These are phyloP conservation scores for Podilymbus podiceps DNA, from an alignment of 2,113 vertebrate genomes.

Conservation along the genomic window DNA sequence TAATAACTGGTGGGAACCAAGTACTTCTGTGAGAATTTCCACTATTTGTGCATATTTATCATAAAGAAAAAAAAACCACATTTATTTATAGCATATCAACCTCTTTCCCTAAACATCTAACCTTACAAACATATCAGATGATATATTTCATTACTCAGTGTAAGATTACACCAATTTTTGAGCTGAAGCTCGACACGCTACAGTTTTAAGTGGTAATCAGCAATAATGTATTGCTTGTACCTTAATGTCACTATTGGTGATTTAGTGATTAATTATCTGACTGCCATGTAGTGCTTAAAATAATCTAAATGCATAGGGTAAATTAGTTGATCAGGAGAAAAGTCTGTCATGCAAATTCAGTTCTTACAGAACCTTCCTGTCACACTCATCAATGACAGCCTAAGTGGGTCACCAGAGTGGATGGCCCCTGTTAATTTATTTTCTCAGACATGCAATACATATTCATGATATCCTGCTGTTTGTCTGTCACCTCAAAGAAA, in stretches of 20 bases:
- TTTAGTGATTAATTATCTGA: constrained; percentile 88
- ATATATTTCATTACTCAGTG: background rate
- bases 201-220: constrained; percentile 73
- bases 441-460: constrained; percentile 90
- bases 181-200: background rate
- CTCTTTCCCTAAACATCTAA: background rate
- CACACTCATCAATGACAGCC: constrained; percentile 89
- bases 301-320: constrained; percentile 80
- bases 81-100: background rate
- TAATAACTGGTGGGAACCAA: background rate
- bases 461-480: constrained; percentile 97
- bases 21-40: background rate
- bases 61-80: background rate
- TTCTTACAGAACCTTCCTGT: constrained; percentile 84
- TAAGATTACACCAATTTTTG: constrained; percentile 17
- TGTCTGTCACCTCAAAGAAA: constrained; percentile 91
- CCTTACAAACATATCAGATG: background rate
- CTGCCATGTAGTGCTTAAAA: constrained; percentile 77
- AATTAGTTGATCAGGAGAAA: constrained; percentile 76
- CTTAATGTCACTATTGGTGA: constrained; percentile 79
- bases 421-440: constrained; percentile 95
- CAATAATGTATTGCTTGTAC: constrained; percentile 74
- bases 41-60: background rate
- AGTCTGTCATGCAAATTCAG: constrained; percentile 81
- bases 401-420: constrained; percentile 92